These are phyloP conservation scores for Corvus moneduloides DNA, from an alignment of 2,113 vertebrate genomes.

Conservation along the genomic window DNA sequence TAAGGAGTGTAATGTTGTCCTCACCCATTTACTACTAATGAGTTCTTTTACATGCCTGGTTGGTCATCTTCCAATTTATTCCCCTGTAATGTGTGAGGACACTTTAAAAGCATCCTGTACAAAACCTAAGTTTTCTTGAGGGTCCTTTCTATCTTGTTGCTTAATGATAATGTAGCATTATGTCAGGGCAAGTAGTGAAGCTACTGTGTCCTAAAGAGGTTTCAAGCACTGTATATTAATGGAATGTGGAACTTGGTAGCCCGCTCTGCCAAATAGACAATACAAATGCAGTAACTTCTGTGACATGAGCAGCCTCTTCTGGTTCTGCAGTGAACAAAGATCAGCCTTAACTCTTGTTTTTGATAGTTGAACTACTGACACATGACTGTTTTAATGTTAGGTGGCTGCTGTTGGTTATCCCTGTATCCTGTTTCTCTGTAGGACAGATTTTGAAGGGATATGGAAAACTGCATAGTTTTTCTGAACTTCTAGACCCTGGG, in stretches of 20 bases:
- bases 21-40: background rate
- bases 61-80: background rate
- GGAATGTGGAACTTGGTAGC: background rate
- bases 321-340: background rate
- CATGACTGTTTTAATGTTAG: background rate
- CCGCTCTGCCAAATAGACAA: fast-evolving
- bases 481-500: background rate
- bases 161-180: background rate
- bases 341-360: background rate
- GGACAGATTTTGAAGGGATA: background rate
- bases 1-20: background rate
- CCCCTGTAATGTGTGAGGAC: background rate
- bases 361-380: background rate
- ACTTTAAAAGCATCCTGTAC: background rate
- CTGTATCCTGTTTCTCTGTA: background rate
- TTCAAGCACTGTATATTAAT: background rate
- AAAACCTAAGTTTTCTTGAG: background rate
- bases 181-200: background rate
- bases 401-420: background rate
- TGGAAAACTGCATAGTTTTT: background rate
- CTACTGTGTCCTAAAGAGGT: background rate
- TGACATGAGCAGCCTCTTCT: constrained; percentile 32
- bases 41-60: background rate
- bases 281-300: background rate
- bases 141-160: background rate